Evolutionary conservation across 2,797 vertebrate genomes (phyloP).

Genomic region (Poecilia gillii): DNA sequence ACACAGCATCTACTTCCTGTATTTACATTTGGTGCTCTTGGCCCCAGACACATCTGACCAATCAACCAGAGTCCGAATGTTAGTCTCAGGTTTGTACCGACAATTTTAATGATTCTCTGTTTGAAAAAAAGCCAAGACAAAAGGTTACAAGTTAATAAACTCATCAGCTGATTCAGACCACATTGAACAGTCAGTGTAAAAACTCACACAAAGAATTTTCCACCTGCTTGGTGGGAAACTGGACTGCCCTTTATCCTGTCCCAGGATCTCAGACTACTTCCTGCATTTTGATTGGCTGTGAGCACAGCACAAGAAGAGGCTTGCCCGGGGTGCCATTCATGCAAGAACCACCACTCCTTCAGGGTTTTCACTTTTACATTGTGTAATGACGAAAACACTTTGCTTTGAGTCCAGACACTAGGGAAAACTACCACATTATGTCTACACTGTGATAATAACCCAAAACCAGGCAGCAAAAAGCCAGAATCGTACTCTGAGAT

Average conservation of each 20-base stretch:
- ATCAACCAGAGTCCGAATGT: not conserved
- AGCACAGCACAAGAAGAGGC: not conserved
- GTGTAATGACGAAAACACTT: not conserved
- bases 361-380: not conserved
- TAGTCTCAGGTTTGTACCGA: not conserved
- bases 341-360: not conserved
- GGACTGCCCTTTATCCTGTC: not conserved
- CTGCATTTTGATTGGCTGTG: not conserved
- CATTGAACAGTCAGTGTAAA: not conserved
- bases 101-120: not conserved
- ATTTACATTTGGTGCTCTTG: not conserved
- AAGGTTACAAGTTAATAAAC: not conserved
- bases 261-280: not conserved
- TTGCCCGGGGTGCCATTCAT: not conserved
- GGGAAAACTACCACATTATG: not conserved
- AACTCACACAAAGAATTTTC: not conserved
- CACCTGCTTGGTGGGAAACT: not conserved
- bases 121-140: not conserved
- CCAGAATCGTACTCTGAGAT: slow-evolving; percentile 2
- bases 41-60: not conserved
- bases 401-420: not conserved
- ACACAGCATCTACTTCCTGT: not conserved
- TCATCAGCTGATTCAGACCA: not conserved
- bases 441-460: not conserved
- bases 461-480: not conserved